These are phyloP conservation scores for Caenorhabditis angaria DNA, from an alignment of 2,888 invertebrate genomes.

Conservation along the genomic window DNA sequence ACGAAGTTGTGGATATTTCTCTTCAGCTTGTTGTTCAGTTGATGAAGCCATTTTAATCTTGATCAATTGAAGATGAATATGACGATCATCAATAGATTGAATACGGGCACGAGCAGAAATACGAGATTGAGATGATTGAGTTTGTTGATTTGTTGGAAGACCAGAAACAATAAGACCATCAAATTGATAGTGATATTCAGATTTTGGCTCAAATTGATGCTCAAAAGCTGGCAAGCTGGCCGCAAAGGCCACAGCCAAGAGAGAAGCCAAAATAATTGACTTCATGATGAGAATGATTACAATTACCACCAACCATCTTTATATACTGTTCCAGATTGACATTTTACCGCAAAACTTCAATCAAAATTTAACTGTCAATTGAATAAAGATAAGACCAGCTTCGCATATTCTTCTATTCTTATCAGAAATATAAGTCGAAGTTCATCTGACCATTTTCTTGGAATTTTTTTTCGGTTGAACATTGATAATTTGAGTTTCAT, in stretches of 20 bases:
- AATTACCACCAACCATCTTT: background rate
- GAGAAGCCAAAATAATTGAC: slow-evolving; percentile 42
- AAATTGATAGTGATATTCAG: slow-evolving; percentile 42
- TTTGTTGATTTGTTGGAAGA: slow-evolving; percentile 32
- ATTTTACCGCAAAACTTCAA: background rate
- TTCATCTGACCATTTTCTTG: too few species aligned
- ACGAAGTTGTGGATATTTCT: slow-evolving; percentile 7
- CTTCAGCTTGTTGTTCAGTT: slow-evolving; percentile 19
- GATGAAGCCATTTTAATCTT: slow-evolving; percentile 26
- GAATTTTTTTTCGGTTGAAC: too few species aligned
- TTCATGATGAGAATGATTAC: slow-evolving; percentile 30
- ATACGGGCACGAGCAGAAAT: slow-evolving; percentile 39
- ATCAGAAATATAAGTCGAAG: too few species aligned
- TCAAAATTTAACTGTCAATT: background rate
- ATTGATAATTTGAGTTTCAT: too few species aligned
- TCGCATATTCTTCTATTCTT: background rate
- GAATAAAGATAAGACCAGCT: background rate
- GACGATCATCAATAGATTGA: slow-evolving; percentile 41
- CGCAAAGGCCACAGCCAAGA: slow-evolving; percentile 49
- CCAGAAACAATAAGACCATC: slow-evolving; percentile 44
- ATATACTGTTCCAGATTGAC: background rate
- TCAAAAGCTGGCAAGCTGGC: slow-evolving; percentile 33
- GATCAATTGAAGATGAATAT: slow-evolving; percentile 34
- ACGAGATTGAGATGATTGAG: slow-evolving; percentile 41
- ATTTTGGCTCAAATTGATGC: slow-evolving; percentile 30